Percentiles rank a stretch among this genome's conserved stretches.
Evolutionary conservation across 2,797 vertebrate genomes (phyloP).

Genomic region (Taenioides sp.): DNA sequence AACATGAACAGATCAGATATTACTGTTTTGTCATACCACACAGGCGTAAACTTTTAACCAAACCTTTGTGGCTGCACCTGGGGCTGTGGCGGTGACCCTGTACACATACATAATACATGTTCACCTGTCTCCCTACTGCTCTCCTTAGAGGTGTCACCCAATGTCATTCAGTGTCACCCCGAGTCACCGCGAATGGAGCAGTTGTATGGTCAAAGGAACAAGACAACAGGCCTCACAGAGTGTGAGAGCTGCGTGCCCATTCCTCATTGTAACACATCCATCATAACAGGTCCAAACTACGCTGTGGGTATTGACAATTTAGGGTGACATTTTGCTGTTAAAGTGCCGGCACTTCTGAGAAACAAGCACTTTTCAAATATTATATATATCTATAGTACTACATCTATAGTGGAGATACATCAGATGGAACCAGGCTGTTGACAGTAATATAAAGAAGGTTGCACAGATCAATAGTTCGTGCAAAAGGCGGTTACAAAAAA

Average conservation of each 20-base stretch:
- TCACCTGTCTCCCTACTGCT: neutral
- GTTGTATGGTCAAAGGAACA: constrained; percentile 15
- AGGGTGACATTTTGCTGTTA: constrained; percentile 2
- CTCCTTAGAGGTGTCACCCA: constrained; percentile 4
- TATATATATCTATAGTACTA: constrained; percentile 6
- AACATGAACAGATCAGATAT: neutral
- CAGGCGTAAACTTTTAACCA: neutral
- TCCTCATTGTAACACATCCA: constrained; percentile 1
- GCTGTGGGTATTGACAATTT: neutral
- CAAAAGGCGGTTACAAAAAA: neutral
- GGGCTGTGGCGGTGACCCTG: constrained; percentile 1
- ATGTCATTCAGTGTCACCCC: constrained; percentile 11
- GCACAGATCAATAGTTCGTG: constrained; percentile 21
- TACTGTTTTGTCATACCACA: neutral
- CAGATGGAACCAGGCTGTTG: constrained; percentile 21
- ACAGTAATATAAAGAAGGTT: constrained; percentile 13
- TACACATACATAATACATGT: constrained; percentile 12
- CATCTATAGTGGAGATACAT: constrained; percentile 16
- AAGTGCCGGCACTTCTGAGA: constrained; percentile 12
- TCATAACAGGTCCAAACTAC: neutral
- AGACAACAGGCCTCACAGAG: neutral
- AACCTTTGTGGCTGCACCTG: neutral
- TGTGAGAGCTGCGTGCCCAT: constrained; percentile 13
- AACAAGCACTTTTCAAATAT: constrained; percentile 13
- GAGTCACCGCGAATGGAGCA: constrained; percentile 18